Evolutionary conservation across 35 echinoderm and acorn worm genomes (phyloP).

Genomic region (Amphiura filiformis): DNA sequence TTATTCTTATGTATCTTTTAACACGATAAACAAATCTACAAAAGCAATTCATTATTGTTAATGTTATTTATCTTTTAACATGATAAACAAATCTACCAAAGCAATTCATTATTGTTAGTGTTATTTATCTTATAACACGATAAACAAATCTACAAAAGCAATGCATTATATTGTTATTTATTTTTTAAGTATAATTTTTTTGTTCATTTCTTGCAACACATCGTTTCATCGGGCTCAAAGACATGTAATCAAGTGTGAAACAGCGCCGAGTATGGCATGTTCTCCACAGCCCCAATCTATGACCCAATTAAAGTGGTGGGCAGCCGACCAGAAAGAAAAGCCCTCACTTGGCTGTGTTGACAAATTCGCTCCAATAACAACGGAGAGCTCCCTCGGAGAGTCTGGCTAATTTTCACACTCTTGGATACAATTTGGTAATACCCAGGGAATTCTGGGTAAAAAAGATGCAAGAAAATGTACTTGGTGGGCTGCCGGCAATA

Average conservation of each 20-base stretch:
- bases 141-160: too few relatives aligned
- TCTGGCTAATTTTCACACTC: neutral
- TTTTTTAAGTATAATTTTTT: too few relatives aligned
- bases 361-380: constrained; percentile 8
- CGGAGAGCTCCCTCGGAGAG: neutral
- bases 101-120: too few relatives aligned
- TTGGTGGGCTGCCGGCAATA: too few relatives aligned
- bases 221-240: neutral
- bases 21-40: too few relatives aligned
- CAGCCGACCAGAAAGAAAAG: neutral
- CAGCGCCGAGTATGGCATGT: neutral
- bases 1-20: too few relatives aligned
- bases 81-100: too few relatives aligned
- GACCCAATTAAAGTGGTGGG: neutral
- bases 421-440: neutral
- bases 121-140: too few relatives aligned
- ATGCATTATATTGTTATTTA: neutral
- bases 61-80: too few relatives aligned
- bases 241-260: neutral
- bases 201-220: neutral
- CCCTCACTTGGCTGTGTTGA: neutral
- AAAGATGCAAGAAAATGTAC: too few relatives aligned
- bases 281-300: neutral
- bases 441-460: neutral
- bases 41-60: too few relatives aligned